Evolutionary conservation across 2,888 invertebrate genomes (phyloP).

Genomic region (Heteromyza rotundicornis): DNA sequence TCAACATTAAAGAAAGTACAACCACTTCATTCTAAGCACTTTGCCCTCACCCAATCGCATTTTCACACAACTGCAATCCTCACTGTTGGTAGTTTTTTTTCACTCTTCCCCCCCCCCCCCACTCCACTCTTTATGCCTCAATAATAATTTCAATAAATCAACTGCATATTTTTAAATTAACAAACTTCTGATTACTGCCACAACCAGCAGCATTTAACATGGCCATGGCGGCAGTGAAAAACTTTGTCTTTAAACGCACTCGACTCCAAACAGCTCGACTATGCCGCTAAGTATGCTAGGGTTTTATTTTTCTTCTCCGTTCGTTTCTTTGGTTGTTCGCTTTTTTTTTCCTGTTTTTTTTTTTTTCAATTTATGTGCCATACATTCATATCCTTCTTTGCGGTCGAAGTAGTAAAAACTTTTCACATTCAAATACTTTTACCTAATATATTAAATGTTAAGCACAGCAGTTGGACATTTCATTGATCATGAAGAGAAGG

Average conservation of each 20-base stretch:
- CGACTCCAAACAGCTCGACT: not conserved
- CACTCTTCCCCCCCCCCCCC: too few species aligned
- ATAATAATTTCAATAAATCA: constrained; percentile 26
- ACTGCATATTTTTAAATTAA: constrained; percentile 27
- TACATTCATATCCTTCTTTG: not conserved
- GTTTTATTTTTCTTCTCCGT: not conserved
- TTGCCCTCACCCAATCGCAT: too few species aligned
- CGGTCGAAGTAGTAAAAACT: not conserved
- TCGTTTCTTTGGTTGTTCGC: too few species aligned
- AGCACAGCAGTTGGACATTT: constrained; percentile 9
- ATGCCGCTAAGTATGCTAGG: constrained; percentile 2
- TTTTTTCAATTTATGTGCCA: constrained; percentile 1
- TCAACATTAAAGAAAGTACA: too few species aligned
- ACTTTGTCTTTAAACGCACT: constrained; percentile 1
- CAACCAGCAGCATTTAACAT: not conserved
- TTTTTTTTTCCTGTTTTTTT: not conserved
- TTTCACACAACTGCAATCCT: too few species aligned
- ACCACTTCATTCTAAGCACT: too few species aligned
- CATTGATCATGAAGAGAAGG: too few species aligned
- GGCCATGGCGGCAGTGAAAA: not conserved
- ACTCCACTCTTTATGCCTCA: too few species aligned
- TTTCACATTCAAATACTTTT: constrained; percentile 6
- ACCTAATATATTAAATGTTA: constrained; percentile 6
- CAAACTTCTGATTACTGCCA: constrained; percentile 25
- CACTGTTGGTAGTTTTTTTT: too few species aligned